phyloP scores from a whole-genome alignment of 2,888 invertebrate species.

The Erynnis tages region DNA sequence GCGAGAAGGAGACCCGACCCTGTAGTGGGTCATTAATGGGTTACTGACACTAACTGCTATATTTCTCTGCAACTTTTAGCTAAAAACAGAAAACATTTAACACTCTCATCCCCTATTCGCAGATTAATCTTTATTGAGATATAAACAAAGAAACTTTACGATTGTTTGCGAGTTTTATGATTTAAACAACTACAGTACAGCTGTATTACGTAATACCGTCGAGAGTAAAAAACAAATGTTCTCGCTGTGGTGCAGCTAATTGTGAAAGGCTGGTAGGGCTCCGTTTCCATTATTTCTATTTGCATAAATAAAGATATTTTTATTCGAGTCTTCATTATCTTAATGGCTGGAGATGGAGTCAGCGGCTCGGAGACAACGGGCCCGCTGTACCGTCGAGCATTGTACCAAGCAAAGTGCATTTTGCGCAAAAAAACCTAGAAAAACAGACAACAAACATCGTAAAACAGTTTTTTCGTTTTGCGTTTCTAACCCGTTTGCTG shows the following conservation, averaged over 20 bases:
- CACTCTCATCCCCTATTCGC: too few species aligned
- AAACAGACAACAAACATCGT: constrained; percentile 9
- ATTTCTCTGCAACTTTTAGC: too few species aligned
- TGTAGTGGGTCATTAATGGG: too few species aligned
- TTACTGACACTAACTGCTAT: too few species aligned
- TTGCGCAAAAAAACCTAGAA: not conserved
- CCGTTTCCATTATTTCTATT: constrained; percentile 21
- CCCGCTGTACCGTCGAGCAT: not conserved
- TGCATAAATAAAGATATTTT: constrained; percentile 25
- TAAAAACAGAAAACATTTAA: too few species aligned
- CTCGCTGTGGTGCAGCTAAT: constrained; percentile 12
- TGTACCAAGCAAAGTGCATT: constrained; percentile 17
- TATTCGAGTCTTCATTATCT: constrained; percentile 26
- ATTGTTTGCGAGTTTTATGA: not conserved
- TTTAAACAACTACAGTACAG: constrained; percentile 7
- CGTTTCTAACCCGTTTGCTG: constrained; percentile 15
- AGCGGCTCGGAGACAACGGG: constrained; percentile 21
- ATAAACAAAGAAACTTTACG: too few species aligned
- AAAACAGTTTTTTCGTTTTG: constrained; percentile 8
- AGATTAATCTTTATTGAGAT: too few species aligned
- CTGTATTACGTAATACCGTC: constrained; percentile 3
- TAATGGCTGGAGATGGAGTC: constrained; percentile 26
- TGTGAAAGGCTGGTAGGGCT: constrained; percentile 12
- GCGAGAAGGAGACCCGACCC: too few species aligned
- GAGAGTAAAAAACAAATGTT: constrained; percentile 3